These are phyloP conservation scores for Symphodus melops DNA, from an alignment of 2,113 vertebrate species.

Conservation along the genomic window DNA sequence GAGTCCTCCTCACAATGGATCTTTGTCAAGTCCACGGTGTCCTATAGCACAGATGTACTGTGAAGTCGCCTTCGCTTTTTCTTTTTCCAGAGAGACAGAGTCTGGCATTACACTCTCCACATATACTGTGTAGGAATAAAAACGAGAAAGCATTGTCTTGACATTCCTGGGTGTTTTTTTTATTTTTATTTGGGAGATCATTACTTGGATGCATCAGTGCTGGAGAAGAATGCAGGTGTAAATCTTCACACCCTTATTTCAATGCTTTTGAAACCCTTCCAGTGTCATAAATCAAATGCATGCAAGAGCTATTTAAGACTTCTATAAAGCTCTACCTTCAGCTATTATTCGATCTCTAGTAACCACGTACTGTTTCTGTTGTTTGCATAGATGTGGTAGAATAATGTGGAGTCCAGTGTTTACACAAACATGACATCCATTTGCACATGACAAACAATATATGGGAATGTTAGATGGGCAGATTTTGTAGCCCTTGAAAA, in stretches of 20 bases:
- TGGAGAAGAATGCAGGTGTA: no score
- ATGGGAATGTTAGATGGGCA: not conserved
- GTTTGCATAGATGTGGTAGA: no score
- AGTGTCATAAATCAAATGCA: no score
- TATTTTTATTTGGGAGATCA: not conserved
- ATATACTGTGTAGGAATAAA: not conserved
- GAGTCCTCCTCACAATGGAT: slow-evolving; percentile 45
- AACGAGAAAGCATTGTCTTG: not conserved
- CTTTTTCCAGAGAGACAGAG: slow-evolving; percentile 12
- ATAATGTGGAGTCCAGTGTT: not conserved
- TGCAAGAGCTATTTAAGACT: no score
- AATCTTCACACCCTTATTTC: no score
- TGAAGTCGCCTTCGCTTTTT: slow-evolving; percentile 8
- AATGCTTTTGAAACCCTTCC: no score
- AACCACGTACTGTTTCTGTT: no score
- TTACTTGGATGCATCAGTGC: no score
- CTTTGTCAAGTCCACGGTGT: slow-evolving; percentile 55
- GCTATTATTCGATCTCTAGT: no score
- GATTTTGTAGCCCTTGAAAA: not conserved
- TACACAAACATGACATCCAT: not conserved
- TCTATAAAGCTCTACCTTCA: no score
- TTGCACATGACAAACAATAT: not conserved
- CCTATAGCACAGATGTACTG: slow-evolving; percentile 35
- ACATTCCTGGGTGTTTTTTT: no score
- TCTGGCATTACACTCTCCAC: not conserved